Conservation (phyloP, 2,888 invertebrate species). For the Steinernema scapterisci region DNA sequence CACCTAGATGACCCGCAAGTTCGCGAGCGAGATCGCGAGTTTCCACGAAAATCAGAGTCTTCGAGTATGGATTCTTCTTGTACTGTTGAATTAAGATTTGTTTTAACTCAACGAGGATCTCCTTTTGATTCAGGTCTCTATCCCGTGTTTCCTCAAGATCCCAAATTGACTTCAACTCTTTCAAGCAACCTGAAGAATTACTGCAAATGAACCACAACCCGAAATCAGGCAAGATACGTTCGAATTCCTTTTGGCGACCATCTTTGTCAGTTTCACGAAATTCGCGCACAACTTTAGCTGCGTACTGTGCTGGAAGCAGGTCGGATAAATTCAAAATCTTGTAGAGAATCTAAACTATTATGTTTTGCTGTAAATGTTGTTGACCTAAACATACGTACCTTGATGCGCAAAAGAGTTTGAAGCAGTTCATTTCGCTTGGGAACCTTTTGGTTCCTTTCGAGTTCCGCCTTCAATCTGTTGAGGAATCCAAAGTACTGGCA, state of each 20-base stretch:
- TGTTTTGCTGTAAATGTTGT: neutral
- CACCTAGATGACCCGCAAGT: constrained; percentile 35
- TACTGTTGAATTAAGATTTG: constrained; percentile 35
- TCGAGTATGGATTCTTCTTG: constrained; percentile 34
- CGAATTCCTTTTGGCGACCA: neutral
- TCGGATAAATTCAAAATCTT: neutral
- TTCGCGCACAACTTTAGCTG: neutral
- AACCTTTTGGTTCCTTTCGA: neutral
- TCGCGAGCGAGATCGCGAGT: constrained; percentile 37
- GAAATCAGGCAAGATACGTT: neutral
- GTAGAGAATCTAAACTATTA: neutral
- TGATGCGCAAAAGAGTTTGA: neutral
- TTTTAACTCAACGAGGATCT: neutral
- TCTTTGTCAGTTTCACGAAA: neutral
- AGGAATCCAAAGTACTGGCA: neutral
- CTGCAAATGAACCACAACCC: no score
- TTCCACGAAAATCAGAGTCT: constrained; percentile 46
- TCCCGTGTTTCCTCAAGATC: no score
- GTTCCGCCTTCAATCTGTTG: neutral
- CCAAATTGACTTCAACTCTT: no score
- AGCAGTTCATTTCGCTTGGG: neutral
- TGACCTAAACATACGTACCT: neutral
- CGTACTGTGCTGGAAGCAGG: constrained; percentile 1
- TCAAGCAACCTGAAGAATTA: no score
- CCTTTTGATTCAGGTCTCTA: neutral